Percentiles rank a stretch among this genome's conserved stretches.
phyloP scores from a whole-genome alignment of 1,140 invertebrate species.

The Neodiprion fabricii region DNA sequence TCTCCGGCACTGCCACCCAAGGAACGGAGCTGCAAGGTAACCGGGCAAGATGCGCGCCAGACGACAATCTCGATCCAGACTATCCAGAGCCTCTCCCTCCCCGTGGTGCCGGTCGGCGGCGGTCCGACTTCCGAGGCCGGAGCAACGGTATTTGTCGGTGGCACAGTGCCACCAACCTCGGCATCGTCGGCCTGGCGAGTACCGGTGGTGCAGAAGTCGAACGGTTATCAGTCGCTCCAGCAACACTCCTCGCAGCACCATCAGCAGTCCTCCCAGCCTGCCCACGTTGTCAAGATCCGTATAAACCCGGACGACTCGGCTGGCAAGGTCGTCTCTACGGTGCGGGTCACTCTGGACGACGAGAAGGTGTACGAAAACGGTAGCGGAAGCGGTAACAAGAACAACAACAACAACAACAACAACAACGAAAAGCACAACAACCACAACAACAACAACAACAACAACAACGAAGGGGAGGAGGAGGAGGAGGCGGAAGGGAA shows the following conservation, averaged over 20 bases:
- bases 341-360: slow-evolving; percentile 46
- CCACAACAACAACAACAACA: slow-evolving; percentile 25
- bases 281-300: slow-evolving; percentile 72
- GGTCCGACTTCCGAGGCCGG: slow-evolving; percentile 38
- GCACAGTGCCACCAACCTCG: slow-evolving; percentile 38
- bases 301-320: slow-evolving; percentile 67
- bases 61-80: slow-evolving; percentile 52
- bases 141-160: slow-evolving; percentile 69
- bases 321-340: slow-evolving; percentile 50
- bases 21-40: slow-evolving; percentile 32
- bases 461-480: slow-evolving; percentile 48
- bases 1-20: slow-evolving; percentile 45
- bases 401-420: slow-evolving; percentile 54
- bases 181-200: slow-evolving; percentile 41
- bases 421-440: slow-evolving; percentile 47
- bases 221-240: slow-evolving; percentile 59
- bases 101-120: slow-evolving; percentile 30
- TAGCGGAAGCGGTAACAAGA: slow-evolving; percentile 51
- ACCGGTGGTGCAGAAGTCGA: slow-evolving; percentile 56
- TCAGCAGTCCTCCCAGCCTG: slow-evolving; percentile 41
- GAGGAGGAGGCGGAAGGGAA: slow-evolving; percentile 43
- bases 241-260: slow-evolving; percentile 37
- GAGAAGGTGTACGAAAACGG: slow-evolving; percentile 52
- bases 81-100: slow-evolving; percentile 46
- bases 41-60: slow-evolving; percentile 31